Percentiles rank a stretch among this genome's conserved stretches.
phyloP scores from a whole-genome alignment of 1,140 invertebrate genomes.

The Wasmannia auropunctata region DNA sequence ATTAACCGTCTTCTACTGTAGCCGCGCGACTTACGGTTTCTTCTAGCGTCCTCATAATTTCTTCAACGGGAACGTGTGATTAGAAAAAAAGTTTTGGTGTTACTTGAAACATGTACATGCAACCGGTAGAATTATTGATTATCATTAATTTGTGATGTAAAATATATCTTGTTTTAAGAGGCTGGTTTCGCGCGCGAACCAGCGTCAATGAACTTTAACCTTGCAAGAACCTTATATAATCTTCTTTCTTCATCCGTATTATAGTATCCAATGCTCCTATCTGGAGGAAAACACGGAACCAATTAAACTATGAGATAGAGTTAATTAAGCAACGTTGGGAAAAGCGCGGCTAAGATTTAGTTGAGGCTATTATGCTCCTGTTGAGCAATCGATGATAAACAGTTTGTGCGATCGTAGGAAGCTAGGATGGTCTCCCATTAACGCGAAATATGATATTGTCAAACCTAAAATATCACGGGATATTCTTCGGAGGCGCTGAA shows the following conservation, averaged over 20 bases:
- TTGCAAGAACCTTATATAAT: slow-evolving; percentile 4
- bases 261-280: slow-evolving; percentile 4
- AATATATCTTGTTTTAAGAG: not conserved
- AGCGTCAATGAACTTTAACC: slow-evolving; percentile 29
- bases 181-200: not conserved
- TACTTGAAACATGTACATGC: no score
- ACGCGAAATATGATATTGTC: not conserved
- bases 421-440: not conserved
- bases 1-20: not conserved
- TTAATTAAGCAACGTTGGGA: slow-evolving; percentile 37
- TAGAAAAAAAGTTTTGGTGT: not conserved
- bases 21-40: not conserved
- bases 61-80: not conserved
- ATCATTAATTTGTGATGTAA: not conserved
- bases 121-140: not conserved
- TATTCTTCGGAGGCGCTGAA: not conserved
- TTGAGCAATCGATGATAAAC: slow-evolving; percentile 26
- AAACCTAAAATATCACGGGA: not conserved
- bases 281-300: slow-evolving; percentile 7
- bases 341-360: slow-evolving; percentile 14
- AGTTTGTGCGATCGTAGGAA: slow-evolving; percentile 15
- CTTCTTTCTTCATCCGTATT: slow-evolving; percentile 1
- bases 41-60: not conserved
- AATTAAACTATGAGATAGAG: slow-evolving; percentile 36
- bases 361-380: slow-evolving; percentile 1